Base-by-base conservation (phyloP, 1,140 invertebrate genomes). In the Zelostemma sp. region DNA sequence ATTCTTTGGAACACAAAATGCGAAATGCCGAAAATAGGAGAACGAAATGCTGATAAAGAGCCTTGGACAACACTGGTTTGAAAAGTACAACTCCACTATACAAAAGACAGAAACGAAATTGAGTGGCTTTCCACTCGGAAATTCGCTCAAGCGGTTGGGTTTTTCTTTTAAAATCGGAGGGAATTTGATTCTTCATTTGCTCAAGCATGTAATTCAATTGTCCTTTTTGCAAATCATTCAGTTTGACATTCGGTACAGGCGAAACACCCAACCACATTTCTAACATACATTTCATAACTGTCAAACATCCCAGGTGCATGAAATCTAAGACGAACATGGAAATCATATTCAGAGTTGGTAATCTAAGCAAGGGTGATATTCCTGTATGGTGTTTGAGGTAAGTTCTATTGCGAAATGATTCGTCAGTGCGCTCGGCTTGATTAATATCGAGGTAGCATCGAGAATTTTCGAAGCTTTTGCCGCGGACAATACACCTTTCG, bases 401-500 rank as follows among this genome's bases (percentile, higher is more conserved):
- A 8, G 33, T 18, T 55, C 16, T n/a, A n/a, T 25, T 50, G 14
- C 55, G 3, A 51, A 64, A 67, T 12, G 31, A 16, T 51, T 40
- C 16, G 14, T 67, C 16, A 15, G 50, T 60, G 43, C 64, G 16
- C 17, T 45, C 9, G 15, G n/a, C 9, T 11, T 25, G 43, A 45
- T 58, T 12, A 12, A 28, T 50, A 41, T 46, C n/a, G 9, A 14
- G n/a, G 21, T 41, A 64, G 19, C 33, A 51, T 9, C 31, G 57
- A n/a, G 15, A 6, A 33, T 35, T 49, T 6, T 62, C 18, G 6
- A 12, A 6, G 31, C 43, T 17, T 16, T 11, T 1, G 9, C 55
- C 60, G 6, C 28, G 33, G 2, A 59, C 21, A 15, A 6, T 15
- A 14, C 60, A 63, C 19, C 66, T 18, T 40, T 69, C 59, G 50